Evolutionary conservation across 2,888 invertebrate species (phyloP).

Genomic region (Serripes groenlandicus): DNA sequence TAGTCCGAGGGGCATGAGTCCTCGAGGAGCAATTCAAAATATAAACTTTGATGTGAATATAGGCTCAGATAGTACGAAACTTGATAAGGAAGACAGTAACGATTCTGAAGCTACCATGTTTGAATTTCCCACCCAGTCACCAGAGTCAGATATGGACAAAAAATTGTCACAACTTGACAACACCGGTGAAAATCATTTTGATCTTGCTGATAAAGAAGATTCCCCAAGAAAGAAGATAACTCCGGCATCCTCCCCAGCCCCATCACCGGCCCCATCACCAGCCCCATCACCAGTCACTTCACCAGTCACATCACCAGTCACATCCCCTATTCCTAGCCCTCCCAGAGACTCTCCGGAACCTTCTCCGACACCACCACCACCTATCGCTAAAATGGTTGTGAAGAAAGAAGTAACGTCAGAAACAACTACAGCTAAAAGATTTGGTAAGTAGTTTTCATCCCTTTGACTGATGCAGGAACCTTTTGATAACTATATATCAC

Average conservation of each 20-base stretch:
- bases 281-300: not conserved
- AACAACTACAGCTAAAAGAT: not conserved
- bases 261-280: not conserved
- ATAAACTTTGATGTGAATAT: conserved; percentile 55
- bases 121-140: conserved; percentile 52
- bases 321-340: not conserved
- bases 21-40: conserved; percentile 45
- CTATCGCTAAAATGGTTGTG: not conserved
- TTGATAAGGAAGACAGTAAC: conserved; percentile 21
- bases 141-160: conserved; percentile 17
- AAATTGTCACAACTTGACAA: conserved; percentile 2
- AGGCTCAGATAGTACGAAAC: not conserved
- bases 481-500: too few species aligned
- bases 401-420: not conserved
- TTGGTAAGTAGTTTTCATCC: too few species aligned
- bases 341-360: not conserved
- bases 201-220: not conserved
- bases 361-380: not conserved
- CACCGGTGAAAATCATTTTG: not conserved
- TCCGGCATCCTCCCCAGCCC: not conserved
- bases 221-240: not conserved
- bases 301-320: too few species aligned
- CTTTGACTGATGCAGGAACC: too few species aligned
- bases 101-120: conserved; percentile 57
- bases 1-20: conserved; percentile 58